Evolutionary conservation across 2,797 vertebrate species (phyloP), one percentile per base, ranked within the genome.

Genomic region (Sphenopsis melanotis): DNA sequence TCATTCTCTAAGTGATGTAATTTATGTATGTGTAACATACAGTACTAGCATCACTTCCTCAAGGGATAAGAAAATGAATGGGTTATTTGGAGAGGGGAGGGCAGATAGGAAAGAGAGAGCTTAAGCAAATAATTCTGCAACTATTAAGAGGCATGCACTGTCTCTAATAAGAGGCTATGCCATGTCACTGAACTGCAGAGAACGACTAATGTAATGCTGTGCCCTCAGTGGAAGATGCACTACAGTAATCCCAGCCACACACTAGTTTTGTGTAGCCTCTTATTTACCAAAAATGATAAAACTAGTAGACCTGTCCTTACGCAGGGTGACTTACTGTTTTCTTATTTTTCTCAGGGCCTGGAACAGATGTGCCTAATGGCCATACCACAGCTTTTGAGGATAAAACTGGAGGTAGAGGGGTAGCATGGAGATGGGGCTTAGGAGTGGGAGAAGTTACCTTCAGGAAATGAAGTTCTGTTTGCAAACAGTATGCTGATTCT

Each of bases 221-320:
- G 46, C 32, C 93, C 72, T 89, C 11, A 63, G 10, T 70, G 56
- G 61, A 92, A 93, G 74, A 47, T 63, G 56, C 29, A 69, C 63
- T 41, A n/a, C 44, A 80, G 61, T 94, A 96, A 91, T 91, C 75
- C 65, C 89, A 91, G 80, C 85, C 90, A 34, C 21, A n/a, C 65
- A 29, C n/a, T 89, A 68, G 52, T 78, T 94, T 87, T 87, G 80
- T 79, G 74, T 90, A 84, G 49, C 39, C 77, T 95, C 36, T 93
- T 96, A 82, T 93, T 97, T 83, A 87, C 49, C 89, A 85, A 96
- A 97, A 95, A 90, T 87, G 94, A 94, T 94, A 92, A 94, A 97
- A 65, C 44, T 81, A 93, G 53, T 78, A 94, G 74, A 87, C 70
- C 56, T 94, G 41, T 83, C 56, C 53, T 96, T 97, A 71, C 15